These are phyloP conservation scores for Agelaius tricolor DNA, from an alignment of 2,113 vertebrate species.

Conservation along the genomic window DNA sequence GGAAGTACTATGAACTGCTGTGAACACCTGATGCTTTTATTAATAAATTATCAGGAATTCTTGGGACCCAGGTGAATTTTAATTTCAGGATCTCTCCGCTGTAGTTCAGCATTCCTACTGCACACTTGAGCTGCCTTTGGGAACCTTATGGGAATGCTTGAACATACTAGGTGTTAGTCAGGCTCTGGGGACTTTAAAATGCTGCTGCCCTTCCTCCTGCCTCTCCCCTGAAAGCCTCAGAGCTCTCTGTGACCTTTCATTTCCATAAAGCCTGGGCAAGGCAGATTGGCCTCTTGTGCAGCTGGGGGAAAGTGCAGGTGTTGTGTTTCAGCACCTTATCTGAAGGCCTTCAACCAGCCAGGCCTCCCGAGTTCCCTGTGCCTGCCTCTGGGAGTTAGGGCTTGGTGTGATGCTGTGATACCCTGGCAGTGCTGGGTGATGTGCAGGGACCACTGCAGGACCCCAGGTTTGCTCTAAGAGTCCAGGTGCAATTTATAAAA, in stretches of 20 bases:
- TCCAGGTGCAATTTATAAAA: background rate
- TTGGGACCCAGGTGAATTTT: background rate
- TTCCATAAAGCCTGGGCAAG: background rate
- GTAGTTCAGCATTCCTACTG: background rate
- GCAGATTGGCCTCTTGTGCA: background rate
- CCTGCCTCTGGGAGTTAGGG: background rate
- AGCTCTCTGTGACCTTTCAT: background rate
- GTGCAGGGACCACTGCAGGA: background rate
- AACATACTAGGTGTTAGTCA: background rate
- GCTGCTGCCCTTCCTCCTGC: background rate
- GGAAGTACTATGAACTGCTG: background rate
- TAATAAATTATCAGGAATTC: background rate
- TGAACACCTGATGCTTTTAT: background rate
- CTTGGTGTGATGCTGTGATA: background rate
- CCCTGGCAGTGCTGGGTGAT: accelerated
- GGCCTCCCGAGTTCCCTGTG: background rate
- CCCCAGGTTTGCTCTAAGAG: background rate
- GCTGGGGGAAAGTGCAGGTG: background rate
- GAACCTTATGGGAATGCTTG: background rate
- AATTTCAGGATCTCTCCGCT: background rate
- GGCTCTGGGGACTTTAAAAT: background rate
- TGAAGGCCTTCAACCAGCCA: background rate
- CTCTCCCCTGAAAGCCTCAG: background rate
- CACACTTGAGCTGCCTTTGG: background rate
- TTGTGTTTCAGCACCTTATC: conserved; percentile 28